Conservation (phyloP, 2,888 invertebrate genomes). For the Apotomis betuletana region DNA sequence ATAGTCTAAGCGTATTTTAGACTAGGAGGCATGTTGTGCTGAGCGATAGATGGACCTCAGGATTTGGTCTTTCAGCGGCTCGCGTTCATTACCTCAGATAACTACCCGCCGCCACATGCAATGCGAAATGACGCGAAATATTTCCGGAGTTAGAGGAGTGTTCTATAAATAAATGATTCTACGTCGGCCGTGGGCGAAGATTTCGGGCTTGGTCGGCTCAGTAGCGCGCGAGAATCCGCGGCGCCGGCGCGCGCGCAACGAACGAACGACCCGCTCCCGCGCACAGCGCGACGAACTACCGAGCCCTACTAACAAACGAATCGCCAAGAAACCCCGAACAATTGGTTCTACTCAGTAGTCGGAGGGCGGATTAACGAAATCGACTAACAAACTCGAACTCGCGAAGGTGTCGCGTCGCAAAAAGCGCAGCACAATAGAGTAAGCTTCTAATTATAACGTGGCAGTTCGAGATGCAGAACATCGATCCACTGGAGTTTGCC, state of each 20-base stretch:
- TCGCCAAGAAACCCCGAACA: constrained; percentile 44
- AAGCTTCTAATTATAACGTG: constrained; percentile 83
- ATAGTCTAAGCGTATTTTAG: too few species aligned
- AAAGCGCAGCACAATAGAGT: constrained; percentile 83
- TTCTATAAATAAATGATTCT: constrained; percentile 82
- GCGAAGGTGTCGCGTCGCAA: constrained; percentile 82
- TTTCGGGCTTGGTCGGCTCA: constrained; percentile 75
- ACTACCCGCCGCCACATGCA: constrained; percentile 68
- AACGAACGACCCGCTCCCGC: constrained; percentile 84
- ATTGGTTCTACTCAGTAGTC: constrained; percentile 65
- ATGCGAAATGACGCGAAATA: constrained; percentile 83
- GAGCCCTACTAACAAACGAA: constrained; percentile 59
- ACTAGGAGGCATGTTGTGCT: background rate
- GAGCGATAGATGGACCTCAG: constrained; percentile 13
- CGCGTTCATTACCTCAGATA: constrained; percentile 70
- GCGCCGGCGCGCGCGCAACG: constrained; percentile 82
- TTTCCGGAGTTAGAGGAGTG: constrained; percentile 83
- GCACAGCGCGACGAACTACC: constrained; percentile 67
- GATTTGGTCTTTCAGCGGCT: constrained; percentile 40
- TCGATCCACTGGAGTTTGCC: constrained; percentile 93
- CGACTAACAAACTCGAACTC: constrained; percentile 82
- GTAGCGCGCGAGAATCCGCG: constrained; percentile 83
- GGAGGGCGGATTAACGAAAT: constrained; percentile 82
- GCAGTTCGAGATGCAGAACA: constrained; percentile 80
- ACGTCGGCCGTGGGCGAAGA: constrained; percentile 80